Conservation (phyloP, 2,113 vertebrate genomes). For the Megaceryle torquata region DNA sequence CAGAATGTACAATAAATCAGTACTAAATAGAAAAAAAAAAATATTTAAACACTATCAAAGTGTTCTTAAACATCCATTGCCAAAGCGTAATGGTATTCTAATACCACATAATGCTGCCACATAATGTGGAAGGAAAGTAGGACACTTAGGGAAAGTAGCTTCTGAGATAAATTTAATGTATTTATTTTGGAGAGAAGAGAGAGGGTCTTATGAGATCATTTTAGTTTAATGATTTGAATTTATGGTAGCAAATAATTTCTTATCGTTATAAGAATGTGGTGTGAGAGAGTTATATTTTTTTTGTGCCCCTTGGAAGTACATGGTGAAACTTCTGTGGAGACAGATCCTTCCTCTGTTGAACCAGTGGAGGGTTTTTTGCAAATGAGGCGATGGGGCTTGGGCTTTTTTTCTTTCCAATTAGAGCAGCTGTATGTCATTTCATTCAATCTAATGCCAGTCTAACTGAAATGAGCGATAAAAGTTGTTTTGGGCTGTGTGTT, state of each 20-base stretch:
- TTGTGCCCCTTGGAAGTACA: background rate
- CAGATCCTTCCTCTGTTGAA: background rate
- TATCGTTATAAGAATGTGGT: background rate
- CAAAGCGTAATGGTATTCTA: constrained; percentile 14
- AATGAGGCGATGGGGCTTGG: background rate
- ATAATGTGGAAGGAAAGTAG: background rate
- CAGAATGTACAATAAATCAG: constrained; percentile 38
- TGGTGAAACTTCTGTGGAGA: background rate
- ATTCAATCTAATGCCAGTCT: background rate
- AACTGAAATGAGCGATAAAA: background rate
- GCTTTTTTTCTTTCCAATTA: background rate
- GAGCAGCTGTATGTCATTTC: background rate
- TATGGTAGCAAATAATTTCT: background rate
- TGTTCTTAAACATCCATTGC: constrained; percentile 38
- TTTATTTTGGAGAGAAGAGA: constrained; percentile 12
- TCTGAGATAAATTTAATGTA: background rate
- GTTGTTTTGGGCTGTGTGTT: background rate
- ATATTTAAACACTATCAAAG: constrained; percentile 11
- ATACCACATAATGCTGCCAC: background rate
- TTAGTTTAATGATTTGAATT: background rate
- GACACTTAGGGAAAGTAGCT: constrained; percentile 29
- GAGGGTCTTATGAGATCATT: background rate
- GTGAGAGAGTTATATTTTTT: background rate
- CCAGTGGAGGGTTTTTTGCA: background rate
- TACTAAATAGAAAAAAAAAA: constrained; percentile 21